phyloP scores from a whole-genome alignment of 2,113 vertebrate genomes.

The Salvelinus namaycush region DNA sequence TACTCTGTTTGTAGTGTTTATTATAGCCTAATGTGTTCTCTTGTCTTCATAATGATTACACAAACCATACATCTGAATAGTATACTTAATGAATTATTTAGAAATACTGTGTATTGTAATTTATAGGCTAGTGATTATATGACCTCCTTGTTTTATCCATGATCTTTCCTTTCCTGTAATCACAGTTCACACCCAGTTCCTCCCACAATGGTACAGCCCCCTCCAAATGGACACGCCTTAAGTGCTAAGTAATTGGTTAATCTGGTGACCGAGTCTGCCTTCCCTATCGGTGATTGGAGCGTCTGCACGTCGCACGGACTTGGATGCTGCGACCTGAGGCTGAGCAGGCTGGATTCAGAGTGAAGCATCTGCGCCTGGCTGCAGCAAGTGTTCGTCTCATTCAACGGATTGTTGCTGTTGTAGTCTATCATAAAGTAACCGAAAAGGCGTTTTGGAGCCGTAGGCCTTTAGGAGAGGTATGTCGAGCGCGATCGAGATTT shows the following conservation, averaged over 20 bases:
- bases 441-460: slow-evolving; percentile 43
- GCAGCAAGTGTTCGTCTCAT: slow-evolving; percentile 46
- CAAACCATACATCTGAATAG: neutral
- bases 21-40: neutral
- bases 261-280: slow-evolving; percentile 37
- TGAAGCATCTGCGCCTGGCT: slow-evolving; percentile 65
- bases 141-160: neutral
- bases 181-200: slow-evolving; percentile 36
- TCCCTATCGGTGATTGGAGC: slow-evolving; percentile 63
- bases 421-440: slow-evolving; percentile 46
- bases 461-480: slow-evolving; percentile 53
- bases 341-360: slow-evolving; percentile 56
- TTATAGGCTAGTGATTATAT: neutral
- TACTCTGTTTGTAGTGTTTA: neutral
- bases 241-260: slow-evolving; percentile 59
- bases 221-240: slow-evolving; percentile 55
- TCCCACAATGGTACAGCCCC: slow-evolving; percentile 60
- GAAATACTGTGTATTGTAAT: neutral
- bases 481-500: slow-evolving; percentile 16
- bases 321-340: slow-evolving; percentile 61
- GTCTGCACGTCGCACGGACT: slow-evolving; percentile 26
- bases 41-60: neutral
- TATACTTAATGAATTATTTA: neutral
- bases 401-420: slow-evolving; percentile 48
- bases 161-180: neutral